Base-by-base conservation (phyloP, 2,113 vertebrate genomes). In the Psophia crepitans region DNA sequence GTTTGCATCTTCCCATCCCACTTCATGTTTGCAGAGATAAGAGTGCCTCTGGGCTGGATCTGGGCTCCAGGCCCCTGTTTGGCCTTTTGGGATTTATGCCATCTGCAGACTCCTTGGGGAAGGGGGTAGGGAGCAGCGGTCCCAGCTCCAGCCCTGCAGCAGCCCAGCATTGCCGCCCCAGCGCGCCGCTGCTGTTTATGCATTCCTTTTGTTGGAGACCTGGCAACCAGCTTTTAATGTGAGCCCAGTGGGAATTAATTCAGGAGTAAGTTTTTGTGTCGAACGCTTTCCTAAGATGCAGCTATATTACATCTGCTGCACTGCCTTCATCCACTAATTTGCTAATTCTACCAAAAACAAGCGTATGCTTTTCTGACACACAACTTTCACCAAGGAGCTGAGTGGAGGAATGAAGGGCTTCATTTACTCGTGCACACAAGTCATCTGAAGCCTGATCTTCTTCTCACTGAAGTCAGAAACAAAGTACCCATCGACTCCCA, bases 201-300 rank as follows among this genome's bases (percentile, higher is more conserved):
- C 65, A 37, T 95, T 81, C 74, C 80, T 89, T 93, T 84, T 91
- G 73, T 65, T 68, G 57, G 53, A 93, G 95, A 84, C 57, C 89
- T 93, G 94, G 84, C 84, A 94, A 95, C 73, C 57, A 32, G 90
- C 89, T 95, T 86, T 93, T 84, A 87, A 91, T 89, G n/a, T 5
- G 4, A 85, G 65, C 86, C 86, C 43, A 46, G 54, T 28, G 77
- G 33, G 69, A 93, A 92, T 92, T 84, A 79, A 87, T 95, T 97
- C 69, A 65, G 87, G 84, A 94, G 88, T 61, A 33, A 89, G 90
- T 69, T 87, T 92, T 94, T 95, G 77, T 92, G 73, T 28, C 0
- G 9, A 94, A 26, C 0, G 5, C 74, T 91, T 94, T 65, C 84
- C 94, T 95, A 85, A 87, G 96, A 95, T 26, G 77, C 35, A 90